Conservation (phyloP, 30 jellyfish, hydroid and myxozoan genomes). For the Cassiopea xamachana region DNA sequence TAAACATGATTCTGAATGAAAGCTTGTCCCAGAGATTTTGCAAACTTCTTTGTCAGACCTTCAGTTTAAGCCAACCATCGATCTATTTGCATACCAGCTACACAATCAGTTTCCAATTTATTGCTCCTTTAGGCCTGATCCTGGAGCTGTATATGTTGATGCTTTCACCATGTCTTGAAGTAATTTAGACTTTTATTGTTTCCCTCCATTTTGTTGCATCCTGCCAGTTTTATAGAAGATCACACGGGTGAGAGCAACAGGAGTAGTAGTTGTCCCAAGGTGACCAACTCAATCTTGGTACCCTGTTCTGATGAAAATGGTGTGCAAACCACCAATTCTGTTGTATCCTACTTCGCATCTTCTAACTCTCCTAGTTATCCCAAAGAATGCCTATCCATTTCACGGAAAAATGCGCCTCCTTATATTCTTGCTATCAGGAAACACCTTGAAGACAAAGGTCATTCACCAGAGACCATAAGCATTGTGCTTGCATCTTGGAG, state of each 20-base stretch:
- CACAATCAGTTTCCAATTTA: constrained; percentile 21
- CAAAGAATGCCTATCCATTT: too few species aligned
- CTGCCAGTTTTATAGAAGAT: constrained; percentile 44
- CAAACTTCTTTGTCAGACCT: constrained; percentile 13
- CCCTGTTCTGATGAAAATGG: too few species aligned
- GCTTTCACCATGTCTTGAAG: constrained; percentile 57
- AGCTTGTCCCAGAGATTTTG: constrained; percentile 47
- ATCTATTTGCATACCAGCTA: constrained; percentile 55
- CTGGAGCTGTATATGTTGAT: constrained; percentile 44
- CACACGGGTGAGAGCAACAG: constrained; percentile 11
- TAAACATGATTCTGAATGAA: constrained; percentile 51
- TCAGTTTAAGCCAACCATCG: constrained; percentile 34
- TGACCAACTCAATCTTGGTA: too few species aligned
- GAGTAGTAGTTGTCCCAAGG: too few species aligned
- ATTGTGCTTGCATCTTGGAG: too few species aligned
- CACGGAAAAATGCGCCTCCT: too few species aligned
- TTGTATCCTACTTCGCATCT: too few species aligned
- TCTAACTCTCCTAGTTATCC: too few species aligned
- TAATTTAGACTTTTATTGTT: constrained; percentile 39
- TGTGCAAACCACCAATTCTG: too few species aligned
- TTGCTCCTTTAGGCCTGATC: constrained; percentile 62
- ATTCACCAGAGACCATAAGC: too few species aligned
- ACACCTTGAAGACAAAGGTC: too few species aligned
- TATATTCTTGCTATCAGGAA: too few species aligned
- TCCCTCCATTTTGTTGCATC: constrained; percentile 55